Percentiles rank a stretch among this genome's conserved stretches.
Conservation (phyloP, 2,888 invertebrate genomes). For the Parnassius smintheus region DNA sequence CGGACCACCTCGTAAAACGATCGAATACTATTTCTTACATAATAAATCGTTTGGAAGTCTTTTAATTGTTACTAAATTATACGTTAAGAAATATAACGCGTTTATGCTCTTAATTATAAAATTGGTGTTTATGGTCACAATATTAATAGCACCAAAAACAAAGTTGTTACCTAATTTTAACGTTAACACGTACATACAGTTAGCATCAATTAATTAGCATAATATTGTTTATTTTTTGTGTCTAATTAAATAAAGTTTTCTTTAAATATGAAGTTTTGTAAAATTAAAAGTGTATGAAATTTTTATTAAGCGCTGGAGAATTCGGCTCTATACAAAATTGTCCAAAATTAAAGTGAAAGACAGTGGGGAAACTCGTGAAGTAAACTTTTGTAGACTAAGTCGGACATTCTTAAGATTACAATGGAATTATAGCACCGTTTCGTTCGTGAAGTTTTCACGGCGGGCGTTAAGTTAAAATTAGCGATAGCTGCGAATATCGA, state of each 20-base stretch:
- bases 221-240: neutral
- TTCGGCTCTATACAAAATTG: constrained; percentile 41
- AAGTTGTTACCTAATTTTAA: constrained; percentile 1
- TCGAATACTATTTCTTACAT: constrained; percentile 4
- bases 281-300: constrained; percentile 5
- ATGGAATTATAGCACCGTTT: constrained; percentile 71
- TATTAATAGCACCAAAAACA: neutral
- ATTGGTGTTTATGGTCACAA: neutral
- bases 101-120: neutral
- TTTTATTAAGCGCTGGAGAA: constrained; percentile 21
- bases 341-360: constrained; percentile 59
- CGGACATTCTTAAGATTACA: constrained; percentile 73
- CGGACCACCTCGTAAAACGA: constrained; percentile 8
- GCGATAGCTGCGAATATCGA: constrained; percentile 69
- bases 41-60: constrained; percentile 2
- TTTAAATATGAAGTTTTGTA: neutral
- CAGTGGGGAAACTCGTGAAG: constrained; percentile 50
- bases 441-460: constrained; percentile 66
- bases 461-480: constrained; percentile 74
- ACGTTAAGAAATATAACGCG: neutral
- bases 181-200: neutral
- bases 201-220: constrained; percentile 3
- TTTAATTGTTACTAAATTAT: neutral
- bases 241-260: neutral
- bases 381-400: constrained; percentile 65